Percentiles rank a stretch among this genome's conserved stretches.
phyloP scores from a whole-genome alignment of 1,140 invertebrate species.

The Microvelia longipes region DNA sequence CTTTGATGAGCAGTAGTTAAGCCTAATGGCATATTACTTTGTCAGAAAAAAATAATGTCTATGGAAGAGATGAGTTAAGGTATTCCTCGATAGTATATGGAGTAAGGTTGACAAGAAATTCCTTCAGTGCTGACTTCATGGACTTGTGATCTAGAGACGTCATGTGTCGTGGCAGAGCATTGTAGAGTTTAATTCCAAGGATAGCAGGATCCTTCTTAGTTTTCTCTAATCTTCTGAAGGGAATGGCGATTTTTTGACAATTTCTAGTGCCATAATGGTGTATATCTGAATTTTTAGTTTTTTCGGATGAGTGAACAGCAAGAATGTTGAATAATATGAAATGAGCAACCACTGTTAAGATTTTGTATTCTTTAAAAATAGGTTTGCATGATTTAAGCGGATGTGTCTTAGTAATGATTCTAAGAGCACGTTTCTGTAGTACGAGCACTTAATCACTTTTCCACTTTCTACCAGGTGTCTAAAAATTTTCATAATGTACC shows the following conservation, averaged over 20 bases:
- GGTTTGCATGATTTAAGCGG: background rate
- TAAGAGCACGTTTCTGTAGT: background rate
- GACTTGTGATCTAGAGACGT: no score
- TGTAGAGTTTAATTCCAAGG: no score
- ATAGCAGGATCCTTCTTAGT: no score
- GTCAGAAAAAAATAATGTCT: background rate
- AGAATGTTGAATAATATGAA: background rate
- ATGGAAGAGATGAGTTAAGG: background rate
- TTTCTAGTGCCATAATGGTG: no score
- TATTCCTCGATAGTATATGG: background rate
- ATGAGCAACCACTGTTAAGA: background rate
- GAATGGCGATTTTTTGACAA: no score
- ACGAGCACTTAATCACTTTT: background rate
- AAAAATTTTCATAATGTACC: background rate
- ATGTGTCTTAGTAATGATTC: background rate
- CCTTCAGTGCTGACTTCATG: background rate
- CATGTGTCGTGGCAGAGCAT: no score
- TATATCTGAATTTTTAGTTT: no score
- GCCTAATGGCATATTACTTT: no score
- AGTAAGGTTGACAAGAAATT: background rate
- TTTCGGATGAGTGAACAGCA: no score
- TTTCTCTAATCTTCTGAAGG: no score
- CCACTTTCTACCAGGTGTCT: background rate
- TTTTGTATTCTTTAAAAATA: background rate
- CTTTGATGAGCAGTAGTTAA: no score